Base-by-base conservation (phyloP, 1,140 invertebrate species). In the Archivesica marissinica region DNA sequence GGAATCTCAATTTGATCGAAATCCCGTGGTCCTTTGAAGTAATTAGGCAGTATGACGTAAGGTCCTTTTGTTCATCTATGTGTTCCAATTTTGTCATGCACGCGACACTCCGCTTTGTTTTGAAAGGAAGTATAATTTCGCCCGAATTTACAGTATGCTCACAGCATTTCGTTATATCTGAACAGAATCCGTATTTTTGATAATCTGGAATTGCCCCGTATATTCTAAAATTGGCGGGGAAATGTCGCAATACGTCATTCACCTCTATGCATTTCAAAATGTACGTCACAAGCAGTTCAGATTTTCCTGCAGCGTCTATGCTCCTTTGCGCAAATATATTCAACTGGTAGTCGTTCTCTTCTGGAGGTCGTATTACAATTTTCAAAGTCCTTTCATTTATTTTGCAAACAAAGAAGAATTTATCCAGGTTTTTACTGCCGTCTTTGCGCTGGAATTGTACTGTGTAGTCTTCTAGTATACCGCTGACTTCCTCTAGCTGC, bases 81-180 rank as follows among this genome's bases (percentile, higher is more conserved):
- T 83, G 80, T 64, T 83, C 80, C 6, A 83, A 56, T 39, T 83
- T 83, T n/a, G 80, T 75, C 80, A 83, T 61, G 35, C 50, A 41
- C 30, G 33, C 11, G 20, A 83, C 70, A 64, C 50, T 72, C 0
- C 80, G 44, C 47, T 75, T 83, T 25, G 80, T 75, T 75, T 83
- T 83, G 0, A 83, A 61, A 0, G 80, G 80, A 28, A 83, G 52
- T 28, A 83, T 83, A 30, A 83, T 52, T 59, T 83, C 80, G n/a
- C 80, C 80, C 4, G 80, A 75, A 64, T 70, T 23, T 38, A 68
- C 39, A 17, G 54, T 64, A 25, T 83, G 75, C 25, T 74, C 68
- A 47, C 54, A 70, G 38, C 80, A 83, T 23, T 83, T 83, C 33
- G 80, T 83, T 4, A 83, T 64, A 61, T 83, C 80, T n/a, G 68